Conservation (phyloP, 2,888 invertebrate genomes). For the Himalopsyche kuldschensis region DNA sequence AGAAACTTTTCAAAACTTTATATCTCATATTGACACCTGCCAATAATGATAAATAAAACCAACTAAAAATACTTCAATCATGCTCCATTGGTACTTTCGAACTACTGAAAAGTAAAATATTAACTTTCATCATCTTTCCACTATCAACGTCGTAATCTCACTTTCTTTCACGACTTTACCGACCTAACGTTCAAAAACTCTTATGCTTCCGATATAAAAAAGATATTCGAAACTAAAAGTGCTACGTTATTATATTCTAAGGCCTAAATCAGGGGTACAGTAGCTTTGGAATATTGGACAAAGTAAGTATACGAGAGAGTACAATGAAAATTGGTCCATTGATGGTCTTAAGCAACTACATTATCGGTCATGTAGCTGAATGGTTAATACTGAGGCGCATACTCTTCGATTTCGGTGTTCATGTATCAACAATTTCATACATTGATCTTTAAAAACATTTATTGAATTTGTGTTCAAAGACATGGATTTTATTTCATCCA, state of each 20-base stretch:
- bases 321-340: no score
- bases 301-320: no score
- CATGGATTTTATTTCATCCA: no score
- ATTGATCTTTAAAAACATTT: no score
- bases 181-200: background rate
- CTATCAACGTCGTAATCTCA: conserved; percentile 1
- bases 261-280: background rate
- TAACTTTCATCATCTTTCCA: background rate
- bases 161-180: conserved; percentile 18
- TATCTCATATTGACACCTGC: background rate
- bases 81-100: background rate
- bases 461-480: no score
- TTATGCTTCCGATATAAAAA: background rate
- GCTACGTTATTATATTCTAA: background rate
- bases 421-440: no score
- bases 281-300: background rate
- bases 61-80: background rate
- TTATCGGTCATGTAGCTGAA: no score
- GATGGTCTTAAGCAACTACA: no score
- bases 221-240: background rate
- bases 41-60: background rate
- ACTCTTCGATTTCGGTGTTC: no score
- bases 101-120: background rate
- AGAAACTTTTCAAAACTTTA: background rate
- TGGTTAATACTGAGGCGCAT: no score